Conservation (phyloP, 2,113 vertebrate genomes). For the Ranitomeya imitator region DNA sequence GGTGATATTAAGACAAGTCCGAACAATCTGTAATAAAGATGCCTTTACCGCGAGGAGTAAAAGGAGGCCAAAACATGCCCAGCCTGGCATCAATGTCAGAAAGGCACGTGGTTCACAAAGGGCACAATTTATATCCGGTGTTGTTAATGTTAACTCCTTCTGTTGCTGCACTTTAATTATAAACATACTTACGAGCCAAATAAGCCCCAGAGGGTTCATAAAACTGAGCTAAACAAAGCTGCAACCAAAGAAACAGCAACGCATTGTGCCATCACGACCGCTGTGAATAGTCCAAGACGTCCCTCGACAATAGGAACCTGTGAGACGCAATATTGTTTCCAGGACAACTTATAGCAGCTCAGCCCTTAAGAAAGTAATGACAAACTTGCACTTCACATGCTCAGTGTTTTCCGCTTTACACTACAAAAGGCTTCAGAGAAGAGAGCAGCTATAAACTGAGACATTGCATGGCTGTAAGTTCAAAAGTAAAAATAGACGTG, state of each 20-base stretch:
- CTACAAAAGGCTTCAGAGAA: background rate
- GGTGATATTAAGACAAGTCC: slow-evolving; percentile 72
- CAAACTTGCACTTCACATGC: slow-evolving; percentile 62
- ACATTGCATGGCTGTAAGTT: background rate
- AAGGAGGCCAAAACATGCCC: slow-evolving; percentile 73
- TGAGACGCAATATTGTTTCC: slow-evolving; percentile 75
- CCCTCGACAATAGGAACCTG: slow-evolving; percentile 72
- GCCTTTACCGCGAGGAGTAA: slow-evolving; percentile 67
- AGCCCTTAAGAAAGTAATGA: slow-evolving; percentile 64
- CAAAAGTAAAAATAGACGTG: background rate
- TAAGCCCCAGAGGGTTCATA: slow-evolving; percentile 68
- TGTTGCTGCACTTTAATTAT: slow-evolving; percentile 64
- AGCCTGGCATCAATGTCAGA: slow-evolving; percentile 78
- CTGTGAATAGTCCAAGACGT: slow-evolving; percentile 73
- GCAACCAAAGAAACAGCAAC: slow-evolving; percentile 72
- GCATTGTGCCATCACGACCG: slow-evolving; percentile 69
- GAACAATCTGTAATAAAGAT: slow-evolving; percentile 69
- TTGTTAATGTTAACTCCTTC: slow-evolving; percentile 69
- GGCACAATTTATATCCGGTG: slow-evolving; percentile 77
- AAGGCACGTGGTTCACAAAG: slow-evolving; percentile 92
- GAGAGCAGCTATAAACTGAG: slow-evolving; percentile 59
- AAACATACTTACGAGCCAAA: slow-evolving; percentile 66
- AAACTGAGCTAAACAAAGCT: slow-evolving; percentile 72
- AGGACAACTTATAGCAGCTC: slow-evolving; percentile 72
- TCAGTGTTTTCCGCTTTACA: slow-evolving; percentile 27